phyloP scores from a whole-genome alignment of 2,113 vertebrate species.

The Spea multiplicata region DNA sequence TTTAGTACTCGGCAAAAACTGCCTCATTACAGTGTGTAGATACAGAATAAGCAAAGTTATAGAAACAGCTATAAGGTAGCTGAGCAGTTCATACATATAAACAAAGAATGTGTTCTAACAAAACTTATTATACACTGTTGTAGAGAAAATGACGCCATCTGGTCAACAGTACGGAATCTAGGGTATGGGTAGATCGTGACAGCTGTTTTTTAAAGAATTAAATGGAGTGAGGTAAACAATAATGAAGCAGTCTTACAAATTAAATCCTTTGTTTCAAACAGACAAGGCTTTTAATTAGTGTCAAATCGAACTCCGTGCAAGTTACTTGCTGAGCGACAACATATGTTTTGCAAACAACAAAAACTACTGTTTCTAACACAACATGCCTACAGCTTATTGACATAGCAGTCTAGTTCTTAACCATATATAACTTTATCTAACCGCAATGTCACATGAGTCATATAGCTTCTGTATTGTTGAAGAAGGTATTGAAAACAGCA shows the following conservation, averaged over 20 bases:
- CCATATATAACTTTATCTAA: conserved; percentile 40
- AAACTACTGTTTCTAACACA: conserved; percentile 54
- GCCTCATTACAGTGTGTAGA: too few relatives aligned
- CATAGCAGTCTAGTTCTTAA: conserved; percentile 50
- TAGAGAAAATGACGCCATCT: conserved; percentile 13
- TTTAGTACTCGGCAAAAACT: too few relatives aligned
- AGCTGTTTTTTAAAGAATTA: conserved; percentile 22
- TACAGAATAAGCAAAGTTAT: too few relatives aligned
- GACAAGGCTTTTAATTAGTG: conserved; percentile 53
- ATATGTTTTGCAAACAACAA: conserved; percentile 59
- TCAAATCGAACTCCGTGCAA: conserved; percentile 46
- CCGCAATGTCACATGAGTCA: background rate
- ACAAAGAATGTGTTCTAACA: too few relatives aligned
- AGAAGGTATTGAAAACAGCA: background rate
- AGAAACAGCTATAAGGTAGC: too few relatives aligned
- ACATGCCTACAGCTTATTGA: conserved; percentile 43
- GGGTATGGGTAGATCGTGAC: conserved; percentile 18
- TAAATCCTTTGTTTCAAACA: conserved; percentile 51
- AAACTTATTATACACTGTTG: background rate
- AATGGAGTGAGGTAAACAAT: conserved; percentile 15
- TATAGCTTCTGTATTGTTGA: background rate
- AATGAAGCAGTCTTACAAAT: conserved; percentile 34
- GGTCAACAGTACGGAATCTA: conserved; percentile 30
- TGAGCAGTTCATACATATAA: too few relatives aligned
- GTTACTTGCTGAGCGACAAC: conserved; percentile 50